Conservation (phyloP, 2,113 vertebrate species). For the Penelope pileata region DNA sequence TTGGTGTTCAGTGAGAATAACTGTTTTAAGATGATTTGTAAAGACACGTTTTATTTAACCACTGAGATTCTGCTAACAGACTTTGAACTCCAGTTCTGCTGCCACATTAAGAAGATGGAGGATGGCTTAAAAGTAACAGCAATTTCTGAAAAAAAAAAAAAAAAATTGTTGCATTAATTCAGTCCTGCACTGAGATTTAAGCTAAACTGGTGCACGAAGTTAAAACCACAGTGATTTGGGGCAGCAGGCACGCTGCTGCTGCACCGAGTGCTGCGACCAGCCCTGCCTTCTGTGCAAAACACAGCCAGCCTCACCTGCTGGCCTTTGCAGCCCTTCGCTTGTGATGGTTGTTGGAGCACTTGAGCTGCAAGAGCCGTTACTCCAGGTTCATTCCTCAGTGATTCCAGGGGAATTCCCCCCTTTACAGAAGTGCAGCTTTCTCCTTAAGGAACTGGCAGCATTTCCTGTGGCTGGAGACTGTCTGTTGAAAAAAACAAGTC, state of each 20-base stretch:
- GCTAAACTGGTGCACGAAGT: not conserved
- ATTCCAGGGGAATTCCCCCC: not conserved
- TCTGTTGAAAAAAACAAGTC: not conserved
- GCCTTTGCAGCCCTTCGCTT: not conserved
- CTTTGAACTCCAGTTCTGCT: not conserved
- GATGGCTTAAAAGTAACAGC: not conserved
- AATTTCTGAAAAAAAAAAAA: not conserved
- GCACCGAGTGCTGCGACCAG: not conserved
- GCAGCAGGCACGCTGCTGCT: not conserved
- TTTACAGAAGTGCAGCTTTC: not conserved
- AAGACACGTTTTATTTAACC: not conserved
- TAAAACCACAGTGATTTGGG: not conserved
- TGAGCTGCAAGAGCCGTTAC: not conserved
- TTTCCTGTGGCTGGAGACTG: not conserved
- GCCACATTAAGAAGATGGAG: not conserved
- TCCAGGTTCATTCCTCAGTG: not conserved
- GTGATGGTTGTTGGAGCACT: not conserved
- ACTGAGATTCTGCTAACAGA: not conserved
- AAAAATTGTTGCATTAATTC: not conserved
- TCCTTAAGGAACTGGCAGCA: not conserved
- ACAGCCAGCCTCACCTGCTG: not conserved
- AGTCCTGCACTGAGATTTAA: not conserved
- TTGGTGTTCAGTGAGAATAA: not conserved
- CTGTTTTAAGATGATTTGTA: not conserved
- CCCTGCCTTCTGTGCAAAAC: not conserved